A percentile compares a stretch with the other conserved stretches of the same genome.
These are phyloP conservation scores for Unio delphinus DNA, from an alignment of 2,888 invertebrate species.

Conservation along the genomic window DNA sequence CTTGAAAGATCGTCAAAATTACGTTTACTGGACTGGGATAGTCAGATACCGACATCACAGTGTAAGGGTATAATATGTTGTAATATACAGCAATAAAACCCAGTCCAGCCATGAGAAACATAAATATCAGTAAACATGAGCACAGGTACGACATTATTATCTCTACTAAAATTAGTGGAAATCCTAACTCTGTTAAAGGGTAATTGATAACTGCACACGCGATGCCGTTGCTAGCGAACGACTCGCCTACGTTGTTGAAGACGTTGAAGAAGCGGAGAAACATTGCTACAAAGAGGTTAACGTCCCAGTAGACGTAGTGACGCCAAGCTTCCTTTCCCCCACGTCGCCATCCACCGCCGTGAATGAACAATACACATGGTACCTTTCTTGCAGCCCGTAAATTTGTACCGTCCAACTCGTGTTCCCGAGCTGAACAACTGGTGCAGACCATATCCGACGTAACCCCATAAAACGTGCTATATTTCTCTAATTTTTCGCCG, in stretches of 20 bases:
- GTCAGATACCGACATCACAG: too few species aligned
- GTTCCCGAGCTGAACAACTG: too few species aligned
- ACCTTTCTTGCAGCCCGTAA: not conserved
- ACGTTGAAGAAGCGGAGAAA: constrained; percentile 29
- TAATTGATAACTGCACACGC: constrained; percentile 52
- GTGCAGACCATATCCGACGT: too few species aligned
- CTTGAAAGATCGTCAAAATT: constrained; percentile 1
- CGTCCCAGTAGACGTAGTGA: constrained; percentile 47
- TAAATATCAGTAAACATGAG: constrained; percentile 18
- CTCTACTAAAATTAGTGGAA: constrained; percentile 32
- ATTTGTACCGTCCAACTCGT: too few species aligned
- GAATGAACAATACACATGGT: constrained; percentile 52
- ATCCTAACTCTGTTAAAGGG: constrained; percentile 39
- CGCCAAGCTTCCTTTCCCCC: constrained; percentile 47
- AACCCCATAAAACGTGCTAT: too few species aligned
- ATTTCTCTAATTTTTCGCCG: too few species aligned
- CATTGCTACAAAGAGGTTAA: constrained; percentile 44
- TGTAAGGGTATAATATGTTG: not conserved
- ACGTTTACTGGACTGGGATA: not conserved
- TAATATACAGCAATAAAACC: not conserved
- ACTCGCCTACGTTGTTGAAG: constrained; percentile 44
- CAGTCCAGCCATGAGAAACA: constrained; percentile 5
- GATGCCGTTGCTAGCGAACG: constrained; percentile 39
- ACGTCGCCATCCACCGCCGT: constrained; percentile 57
- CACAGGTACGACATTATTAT: constrained; percentile 39